Conservation (phyloP, 2,888 invertebrate genomes). For the Cosmia trapezina region DNA sequence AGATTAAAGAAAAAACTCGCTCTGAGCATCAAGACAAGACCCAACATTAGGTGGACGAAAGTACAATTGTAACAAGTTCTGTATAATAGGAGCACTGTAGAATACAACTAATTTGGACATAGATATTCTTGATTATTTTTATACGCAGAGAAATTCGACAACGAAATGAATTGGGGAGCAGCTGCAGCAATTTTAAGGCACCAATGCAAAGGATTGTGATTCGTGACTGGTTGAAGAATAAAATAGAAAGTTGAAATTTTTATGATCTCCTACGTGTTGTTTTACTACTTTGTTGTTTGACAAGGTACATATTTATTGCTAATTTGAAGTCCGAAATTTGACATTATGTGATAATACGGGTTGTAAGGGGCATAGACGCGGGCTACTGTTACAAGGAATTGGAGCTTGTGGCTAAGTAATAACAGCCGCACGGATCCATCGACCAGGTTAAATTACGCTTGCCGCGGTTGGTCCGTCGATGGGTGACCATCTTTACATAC, state of each 20-base stretch:
- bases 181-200: constrained; percentile 15
- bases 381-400: background rate
- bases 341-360: background rate
- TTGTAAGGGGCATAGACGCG: background rate
- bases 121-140: constrained; percentile 15
- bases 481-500: too few relatives aligned
- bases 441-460: too few relatives aligned
- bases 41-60: constrained; percentile 31
- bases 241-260: constrained; percentile 28
- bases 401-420: too few relatives aligned
- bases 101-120: constrained; percentile 16
- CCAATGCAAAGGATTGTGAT: constrained; percentile 25
- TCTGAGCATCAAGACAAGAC: constrained; percentile 55
- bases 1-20: constrained; percentile 67
- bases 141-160: constrained; percentile 14
- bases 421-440: too few relatives aligned
- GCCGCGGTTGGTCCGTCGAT: too few relatives aligned
- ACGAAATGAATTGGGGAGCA: constrained; percentile 23
- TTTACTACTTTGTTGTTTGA: constrained; percentile 1
- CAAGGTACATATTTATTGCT: constrained; percentile 12
- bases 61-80: background rate
- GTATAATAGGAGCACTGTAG: constrained; percentile 9
- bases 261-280: constrained; percentile 8
- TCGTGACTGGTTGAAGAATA: constrained; percentile 30
- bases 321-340: background rate